Evolutionary conservation across 2,113 vertebrate genomes (phyloP), one percentile per base, ranked within the genome.

Genomic region (Nycticryphes semicollaris): DNA sequence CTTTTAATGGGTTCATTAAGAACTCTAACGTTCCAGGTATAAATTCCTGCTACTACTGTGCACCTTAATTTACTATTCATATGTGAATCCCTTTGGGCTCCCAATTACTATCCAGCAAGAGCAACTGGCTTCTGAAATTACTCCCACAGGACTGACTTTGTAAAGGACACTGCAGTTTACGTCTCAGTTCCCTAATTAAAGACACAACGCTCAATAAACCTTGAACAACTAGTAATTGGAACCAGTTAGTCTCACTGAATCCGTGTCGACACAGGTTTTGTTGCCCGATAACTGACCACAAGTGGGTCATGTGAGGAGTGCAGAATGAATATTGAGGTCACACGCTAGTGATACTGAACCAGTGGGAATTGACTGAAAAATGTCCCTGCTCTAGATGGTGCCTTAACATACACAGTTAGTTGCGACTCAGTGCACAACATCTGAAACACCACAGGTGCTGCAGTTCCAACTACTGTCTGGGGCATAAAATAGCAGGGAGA

Each of bases 121-220:
- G 91, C 95, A 95, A 96, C 56, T 82, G 84, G 90, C 57, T 98
- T 92, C 92, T 97, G 96, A 96, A 97, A 98, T 98, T 95, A 95
- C 96, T 97, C 98, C 97, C 97, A 92, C 47, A 12, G 87, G 96
- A 96, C 93, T 87, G 79, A 95, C 89, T 97, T 96, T 96, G 85
- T 84, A 97, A 98, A 97, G 97, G 97, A 96, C 94, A 93, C 59
- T 94, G 93, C 85, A 92, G 96, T 97, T 97, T 97, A 93, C 93
- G 95, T 97, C 90, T 95, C 86, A 90, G 91, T 94, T 96, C 93
- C 77, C 96, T 97, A 97, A 98, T 98, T 98, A 98, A 98, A 98
- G 97, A 89, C 86, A 96, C 80, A 95, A 96, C 0, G n/a, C 77
- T 97, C 78, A 67, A 97, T 97, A 97, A 98, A 96, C 93, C 91